Evolutionary conservation across 2,888 invertebrate genomes (phyloP).

Genomic region (Tiliacea aurago): DNA sequence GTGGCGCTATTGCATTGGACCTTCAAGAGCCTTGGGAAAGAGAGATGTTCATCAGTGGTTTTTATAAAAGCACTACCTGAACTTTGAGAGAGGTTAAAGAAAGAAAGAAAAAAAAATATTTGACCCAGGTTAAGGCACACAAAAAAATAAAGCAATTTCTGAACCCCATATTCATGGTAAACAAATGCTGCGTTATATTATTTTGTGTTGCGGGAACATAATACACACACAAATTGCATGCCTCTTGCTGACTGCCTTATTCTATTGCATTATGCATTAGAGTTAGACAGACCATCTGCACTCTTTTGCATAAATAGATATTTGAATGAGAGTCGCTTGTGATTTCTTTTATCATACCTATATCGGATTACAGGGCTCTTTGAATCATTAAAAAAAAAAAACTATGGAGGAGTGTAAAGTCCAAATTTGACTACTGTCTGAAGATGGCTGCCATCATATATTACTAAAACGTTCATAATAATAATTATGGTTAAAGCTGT

Average conservation of each 20-base stretch:
- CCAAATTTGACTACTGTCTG: not conserved
- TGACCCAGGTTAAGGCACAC: not conserved
- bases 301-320: not conserved
- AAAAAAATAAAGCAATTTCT: not conserved
- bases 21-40: not conserved
- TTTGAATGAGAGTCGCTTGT: not conserved
- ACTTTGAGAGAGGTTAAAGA: not conserved
- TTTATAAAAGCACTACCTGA: not conserved
- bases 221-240: no score
- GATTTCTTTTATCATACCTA: no score
- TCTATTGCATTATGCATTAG: not conserved
- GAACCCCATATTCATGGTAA: not conserved
- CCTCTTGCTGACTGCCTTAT: not conserved
- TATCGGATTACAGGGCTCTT: not conserved
- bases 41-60: no score
- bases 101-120: not conserved
- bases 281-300: not conserved
- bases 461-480: constrained; percentile 1
- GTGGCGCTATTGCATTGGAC: not conserved
- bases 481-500: not conserved
- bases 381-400: no score
- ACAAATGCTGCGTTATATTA: not conserved
- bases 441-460: not conserved
- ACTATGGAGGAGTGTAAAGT: no score
- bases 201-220: not conserved